These are phyloP conservation scores for Lasioglossum oenotherae DNA, from an alignment of 2,888 invertebrate species.

Conservation along the genomic window DNA sequence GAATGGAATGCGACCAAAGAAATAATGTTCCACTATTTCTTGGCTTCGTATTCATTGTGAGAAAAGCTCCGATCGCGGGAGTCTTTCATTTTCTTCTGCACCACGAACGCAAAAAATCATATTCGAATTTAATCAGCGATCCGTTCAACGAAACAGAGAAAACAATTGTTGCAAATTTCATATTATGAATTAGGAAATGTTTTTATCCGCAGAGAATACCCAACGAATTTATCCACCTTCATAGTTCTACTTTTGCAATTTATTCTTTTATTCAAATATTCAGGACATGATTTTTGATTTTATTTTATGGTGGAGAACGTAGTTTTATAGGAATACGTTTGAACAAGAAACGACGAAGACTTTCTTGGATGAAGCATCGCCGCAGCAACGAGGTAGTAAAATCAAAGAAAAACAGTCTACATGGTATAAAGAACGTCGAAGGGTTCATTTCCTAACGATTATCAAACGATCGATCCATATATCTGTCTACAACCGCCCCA, in stretches of 20 bases:
- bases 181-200: not conserved
- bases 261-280: not conserved
- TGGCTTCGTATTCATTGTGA: slow-evolving; percentile 15
- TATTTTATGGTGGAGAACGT: not conserved
- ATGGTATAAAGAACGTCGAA: not conserved
- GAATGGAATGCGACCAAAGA: slow-evolving; percentile 15
- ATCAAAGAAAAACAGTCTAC: slow-evolving; percentile 29
- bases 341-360: not conserved
- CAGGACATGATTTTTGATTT: not conserved
- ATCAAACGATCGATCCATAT: slow-evolving; percentile 58
- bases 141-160: not conserved
- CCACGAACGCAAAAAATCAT: not conserved
- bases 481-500: slow-evolving; percentile 24
- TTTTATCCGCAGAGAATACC: not conserved
- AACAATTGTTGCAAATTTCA: not conserved
- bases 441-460: slow-evolving; percentile 47
- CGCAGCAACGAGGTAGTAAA: not conserved
- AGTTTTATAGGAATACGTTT: not conserved
- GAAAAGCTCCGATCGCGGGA: not conserved
- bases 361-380: not conserved
- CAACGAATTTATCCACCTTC: not conserved
- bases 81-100: not conserved
- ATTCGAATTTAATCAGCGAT: not conserved
- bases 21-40: slow-evolving; percentile 7
- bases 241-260: not conserved